These are phyloP conservation scores for Sebastes melanostomus DNA, from an alignment of 2,797 vertebrate genomes.

Conservation along the genomic window DNA sequence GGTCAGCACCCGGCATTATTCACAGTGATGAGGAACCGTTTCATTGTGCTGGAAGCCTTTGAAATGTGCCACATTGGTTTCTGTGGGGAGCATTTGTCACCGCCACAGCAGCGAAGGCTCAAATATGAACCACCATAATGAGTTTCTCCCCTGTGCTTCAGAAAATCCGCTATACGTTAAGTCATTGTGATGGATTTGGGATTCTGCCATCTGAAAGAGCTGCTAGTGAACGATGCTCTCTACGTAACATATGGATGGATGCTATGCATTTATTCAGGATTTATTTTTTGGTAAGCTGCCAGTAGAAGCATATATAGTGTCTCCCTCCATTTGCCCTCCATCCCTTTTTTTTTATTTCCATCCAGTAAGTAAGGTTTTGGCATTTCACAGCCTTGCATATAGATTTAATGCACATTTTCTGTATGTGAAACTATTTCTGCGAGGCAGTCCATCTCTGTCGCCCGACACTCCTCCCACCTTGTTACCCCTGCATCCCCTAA, in stretches of 20 bases:
- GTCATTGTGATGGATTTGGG: conserved; percentile 54
- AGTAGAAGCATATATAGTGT: conserved; percentile 16
- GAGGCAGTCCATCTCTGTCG: conserved; percentile 40
- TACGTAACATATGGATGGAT: conserved; percentile 38
- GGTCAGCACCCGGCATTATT: conserved; percentile 34
- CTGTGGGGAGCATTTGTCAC: conserved; percentile 60
- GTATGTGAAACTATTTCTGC: conserved; percentile 15
- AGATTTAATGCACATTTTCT: conserved; percentile 37
- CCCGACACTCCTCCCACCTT: conserved; percentile 6
- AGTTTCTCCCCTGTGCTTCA: conserved; percentile 43
- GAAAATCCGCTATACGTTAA: conserved; percentile 34
- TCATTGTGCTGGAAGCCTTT: conserved; percentile 52
- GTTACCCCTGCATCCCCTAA: conserved; percentile 1
- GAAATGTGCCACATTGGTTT: conserved; percentile 54
- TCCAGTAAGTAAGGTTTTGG: conserved; percentile 34
- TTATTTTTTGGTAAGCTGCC: conserved; percentile 48
- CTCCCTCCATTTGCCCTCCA: conserved; percentile 41
- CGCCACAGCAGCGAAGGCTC: conserved; percentile 43
- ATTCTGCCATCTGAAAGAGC: conserved; percentile 37
- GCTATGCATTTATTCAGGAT: conserved; percentile 41
- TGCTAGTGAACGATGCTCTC: conserved; percentile 29
- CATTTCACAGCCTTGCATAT: conserved; percentile 25
- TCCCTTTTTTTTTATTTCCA: conserved; percentile 18
- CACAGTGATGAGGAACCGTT: conserved; percentile 46
- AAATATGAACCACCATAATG: conserved; percentile 51